Conservation (phyloP, 1,140 invertebrate genomes). For the Neotoxoptera formosana region DNA sequence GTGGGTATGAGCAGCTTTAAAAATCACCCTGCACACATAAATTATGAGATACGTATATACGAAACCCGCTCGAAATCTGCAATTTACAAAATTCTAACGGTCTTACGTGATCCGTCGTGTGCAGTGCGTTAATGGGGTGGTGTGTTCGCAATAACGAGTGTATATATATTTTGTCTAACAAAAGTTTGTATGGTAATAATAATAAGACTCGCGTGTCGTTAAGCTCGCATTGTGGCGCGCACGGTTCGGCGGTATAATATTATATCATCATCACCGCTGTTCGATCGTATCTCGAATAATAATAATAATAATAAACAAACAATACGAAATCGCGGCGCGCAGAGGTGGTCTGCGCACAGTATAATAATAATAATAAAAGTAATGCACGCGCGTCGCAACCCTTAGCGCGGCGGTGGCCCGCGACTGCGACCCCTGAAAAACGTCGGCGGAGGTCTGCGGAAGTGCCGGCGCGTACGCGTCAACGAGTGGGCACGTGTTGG, state of each 20-base stretch:
- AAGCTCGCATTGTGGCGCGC: background rate
- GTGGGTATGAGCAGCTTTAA: too few species aligned
- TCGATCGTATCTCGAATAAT: slow-evolving; percentile 3
- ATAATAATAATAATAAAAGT: background rate
- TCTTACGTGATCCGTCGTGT: too few species aligned
- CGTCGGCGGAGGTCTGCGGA: slow-evolving; percentile 31
- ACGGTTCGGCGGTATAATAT: background rate
- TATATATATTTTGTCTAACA: background rate
- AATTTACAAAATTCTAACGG: too few species aligned
- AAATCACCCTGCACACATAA: too few species aligned
- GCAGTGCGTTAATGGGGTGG: background rate
- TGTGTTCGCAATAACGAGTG: background rate
- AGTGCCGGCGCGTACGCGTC: background rate
- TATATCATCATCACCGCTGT: background rate
- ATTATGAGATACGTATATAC: too few species aligned
- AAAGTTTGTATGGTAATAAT: background rate
- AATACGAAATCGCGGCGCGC: background rate
- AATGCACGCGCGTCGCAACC: background rate
- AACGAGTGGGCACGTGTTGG: slow-evolving; percentile 9
- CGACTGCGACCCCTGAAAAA: background rate
- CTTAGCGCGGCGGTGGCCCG: background rate
- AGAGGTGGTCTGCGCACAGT: background rate
- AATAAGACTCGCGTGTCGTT: background rate
- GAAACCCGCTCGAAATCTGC: too few species aligned
- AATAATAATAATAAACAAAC: slow-evolving; percentile 31